Evolutionary conservation across 1,140 invertebrate species (phyloP), one percentile per base, ranked within the genome.

Genomic region (Physella acuta): DNA sequence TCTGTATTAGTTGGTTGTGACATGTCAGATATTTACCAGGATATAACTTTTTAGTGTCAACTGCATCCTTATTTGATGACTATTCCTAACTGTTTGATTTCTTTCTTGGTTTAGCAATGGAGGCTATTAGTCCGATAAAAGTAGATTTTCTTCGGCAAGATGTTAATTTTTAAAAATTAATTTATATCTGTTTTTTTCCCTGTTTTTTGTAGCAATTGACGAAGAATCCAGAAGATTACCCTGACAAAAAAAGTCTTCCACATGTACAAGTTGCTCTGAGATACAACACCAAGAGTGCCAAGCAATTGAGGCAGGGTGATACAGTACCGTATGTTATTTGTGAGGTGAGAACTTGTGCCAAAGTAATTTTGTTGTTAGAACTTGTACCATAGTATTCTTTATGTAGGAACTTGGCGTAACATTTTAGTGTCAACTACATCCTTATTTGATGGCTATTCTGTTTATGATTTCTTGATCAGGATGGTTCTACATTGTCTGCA

Each of bases 321-420:
- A 95, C 94, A 28, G 93, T 99, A 0, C 89, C 93, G 14, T 99
- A 99, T 82, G 88, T 99, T 1, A 94, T 99, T 78, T 99, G 97
- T 82, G 88, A 94, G 77, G 91, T 68, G 26, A 59, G 39, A 44
- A 44, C 26, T 58, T 49, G n/a, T 14, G 11, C n/a, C 11, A 49
- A n/a, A 49, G 44, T 14, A 14, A 49, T 49, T n/a, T n/a, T 11
- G 11, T 49, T 11, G 44, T 49, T 11, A 49, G 11, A 49, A 49
- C 44, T 49, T 49, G 44, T n/a, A 11, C n/a, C n/a, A 49, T n/a
- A 49, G 11, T n/a, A 49, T 49, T n/a, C n/a, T 11, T 49, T 11
- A 49, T 11, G 44, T 49, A n/a, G n/a, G n/a, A 49, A 49, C 11
- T 49, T 49, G 44, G 11, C 44, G 11, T 49, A 14, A 49, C 11